Evolutionary conservation across 2,888 invertebrate species (phyloP).

Genomic region (Rhamnusium bicolor): DNA sequence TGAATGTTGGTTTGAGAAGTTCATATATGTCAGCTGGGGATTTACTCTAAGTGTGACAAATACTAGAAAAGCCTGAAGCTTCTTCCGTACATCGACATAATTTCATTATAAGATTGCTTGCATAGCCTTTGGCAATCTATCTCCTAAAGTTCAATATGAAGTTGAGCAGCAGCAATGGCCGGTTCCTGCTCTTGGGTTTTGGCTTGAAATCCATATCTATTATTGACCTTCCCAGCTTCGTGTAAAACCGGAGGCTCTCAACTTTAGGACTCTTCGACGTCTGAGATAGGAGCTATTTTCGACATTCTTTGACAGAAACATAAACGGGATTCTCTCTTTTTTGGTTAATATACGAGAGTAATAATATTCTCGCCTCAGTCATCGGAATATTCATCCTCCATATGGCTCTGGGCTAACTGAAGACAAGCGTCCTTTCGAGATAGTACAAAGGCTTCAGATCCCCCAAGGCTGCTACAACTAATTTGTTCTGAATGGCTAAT

Average conservation of each 20-base stretch:
- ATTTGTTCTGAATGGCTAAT: conserved; percentile 18
- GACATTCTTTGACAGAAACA: background rate
- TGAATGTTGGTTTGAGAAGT: background rate
- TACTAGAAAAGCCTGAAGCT: conserved; percentile 21
- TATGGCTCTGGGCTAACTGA: conserved; percentile 14
- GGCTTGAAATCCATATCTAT: conserved; percentile 29
- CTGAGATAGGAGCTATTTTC: background rate
- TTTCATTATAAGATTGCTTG: conserved; percentile 30
- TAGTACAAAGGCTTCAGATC: conserved; percentile 27
- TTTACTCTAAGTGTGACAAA: conserved; percentile 22
- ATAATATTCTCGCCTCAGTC: background rate
- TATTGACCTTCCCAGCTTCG: conserved; percentile 1
- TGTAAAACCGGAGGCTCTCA: conserved; percentile 19
- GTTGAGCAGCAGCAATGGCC: conserved; percentile 34
- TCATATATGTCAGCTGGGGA: conserved; percentile 2
- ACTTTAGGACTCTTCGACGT: background rate
- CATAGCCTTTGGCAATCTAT: conserved; percentile 43
- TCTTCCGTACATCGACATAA: conserved; percentile 33
- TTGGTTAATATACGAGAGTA: background rate
- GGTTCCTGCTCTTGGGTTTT: conserved; percentile 46
- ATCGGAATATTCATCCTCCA: background rate
- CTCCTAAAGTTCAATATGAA: conserved; percentile 35
- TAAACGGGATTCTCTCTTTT: conserved; percentile 15
- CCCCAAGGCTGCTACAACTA: conserved; percentile 7
- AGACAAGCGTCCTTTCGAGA: conserved; percentile 3